Base-by-base conservation (phyloP, 37 sponge, comb jelly and placozoan genomes). In the Eunapius fragilis region DNA sequence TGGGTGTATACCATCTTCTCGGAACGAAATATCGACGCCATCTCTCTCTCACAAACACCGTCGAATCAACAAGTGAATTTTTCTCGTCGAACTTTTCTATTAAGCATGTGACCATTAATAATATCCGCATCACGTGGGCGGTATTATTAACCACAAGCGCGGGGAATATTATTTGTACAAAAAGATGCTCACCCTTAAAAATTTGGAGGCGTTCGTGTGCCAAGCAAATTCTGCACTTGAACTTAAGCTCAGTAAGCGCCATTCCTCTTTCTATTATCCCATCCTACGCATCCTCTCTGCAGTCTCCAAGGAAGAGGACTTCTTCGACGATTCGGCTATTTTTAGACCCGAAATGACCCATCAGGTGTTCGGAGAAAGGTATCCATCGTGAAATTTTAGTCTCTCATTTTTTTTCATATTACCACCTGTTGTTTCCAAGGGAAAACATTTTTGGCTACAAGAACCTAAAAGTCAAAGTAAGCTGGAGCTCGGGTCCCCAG, bases 1-100 rank as follows among this genome's bases (percentile, higher is more conserved):
- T 99, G 99, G 74, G 90, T 90, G 28, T 97, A 88, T 36, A 96
- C 92, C 99, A 99, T 99, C 93, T 91, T 90, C 84, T 95, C 96
- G 17, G 97, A 97, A 7, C 99, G 96, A 88, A 99, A 97, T 30
- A 99, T 74, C 13, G 91, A 89, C 70, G 93, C 92, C 96, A 96
- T 98, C 24, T 81, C 68, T 45, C 36, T 10, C 71, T 2, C 6
- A 41, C 41, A 9, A 6, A 9, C 41, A 6, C 41, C 6, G n/a
- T 41, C 41, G 41, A 9, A 6, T 41, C 6, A 6, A 9, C 41
- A n/a, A 9, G 41, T 6, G 41, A 41, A 6, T 9, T 9, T 41
- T 41, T 41, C 41, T 41, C 41, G 41, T 6, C 41, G 41, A 41
- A 41, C 41, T 41, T 41, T 41, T 41, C n/a, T n/a, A n/a, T 41